phyloP scores from a whole-genome alignment of 1,140 invertebrate species.

The Whitmania pigra region DNA sequence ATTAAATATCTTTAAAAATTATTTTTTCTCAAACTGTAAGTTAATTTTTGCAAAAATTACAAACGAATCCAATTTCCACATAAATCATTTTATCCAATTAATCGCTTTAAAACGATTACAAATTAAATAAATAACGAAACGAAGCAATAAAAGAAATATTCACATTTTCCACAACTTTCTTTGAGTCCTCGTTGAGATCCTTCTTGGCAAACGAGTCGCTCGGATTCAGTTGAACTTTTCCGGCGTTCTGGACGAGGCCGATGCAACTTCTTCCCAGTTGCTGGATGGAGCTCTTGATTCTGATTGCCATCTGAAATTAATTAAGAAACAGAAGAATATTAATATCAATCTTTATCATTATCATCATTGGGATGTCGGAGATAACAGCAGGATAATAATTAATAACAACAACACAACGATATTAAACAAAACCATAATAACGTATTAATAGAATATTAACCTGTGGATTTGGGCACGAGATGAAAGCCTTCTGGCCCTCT shows the following conservation, averaged over 20 bases:
- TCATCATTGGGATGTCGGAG: too few species aligned
- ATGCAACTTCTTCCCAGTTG: conserved; percentile 70
- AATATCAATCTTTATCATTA: too few species aligned
- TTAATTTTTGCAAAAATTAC: background rate
- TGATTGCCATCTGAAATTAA: conserved; percentile 49
- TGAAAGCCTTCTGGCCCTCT: conserved; percentile 76
- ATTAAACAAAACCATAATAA: too few species aligned
- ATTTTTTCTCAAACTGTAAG: background rate
- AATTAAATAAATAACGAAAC: background rate
- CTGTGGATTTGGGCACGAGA: conserved; percentile 67
- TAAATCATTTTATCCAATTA: background rate
- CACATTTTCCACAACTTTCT: conserved; percentile 73
- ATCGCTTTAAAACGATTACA: background rate
- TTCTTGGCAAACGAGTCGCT: conserved; percentile 59
- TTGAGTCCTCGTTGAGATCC: conserved; percentile 69
- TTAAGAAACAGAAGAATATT: too few species aligned
- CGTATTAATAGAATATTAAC: conserved; percentile 33
- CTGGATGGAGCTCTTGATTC: conserved; percentile 63
- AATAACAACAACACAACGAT: too few species aligned
- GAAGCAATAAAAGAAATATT: conserved; percentile 4
- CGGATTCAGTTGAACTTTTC: conserved; percentile 59
- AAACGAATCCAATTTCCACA: background rate
- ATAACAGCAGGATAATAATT: too few species aligned
- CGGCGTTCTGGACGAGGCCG: conserved; percentile 63
- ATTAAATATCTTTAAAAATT: too few species aligned